phyloP scores from a whole-genome alignment of 2,113 vertebrate species.

The Forbesichthys papilliferus region DNA sequence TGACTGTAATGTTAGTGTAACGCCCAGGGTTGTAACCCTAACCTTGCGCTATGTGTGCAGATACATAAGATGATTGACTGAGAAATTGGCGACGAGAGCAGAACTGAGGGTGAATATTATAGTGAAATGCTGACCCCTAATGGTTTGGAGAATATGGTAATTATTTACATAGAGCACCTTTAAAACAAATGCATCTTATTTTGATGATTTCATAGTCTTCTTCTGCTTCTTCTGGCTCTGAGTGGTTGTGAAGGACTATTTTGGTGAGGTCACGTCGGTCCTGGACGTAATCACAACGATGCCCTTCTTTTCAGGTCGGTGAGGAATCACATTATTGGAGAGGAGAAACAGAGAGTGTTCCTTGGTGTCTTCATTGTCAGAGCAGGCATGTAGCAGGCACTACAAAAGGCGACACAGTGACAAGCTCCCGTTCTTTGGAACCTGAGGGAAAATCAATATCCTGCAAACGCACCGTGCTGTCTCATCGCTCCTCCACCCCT shows the following conservation, averaged over 20 bases:
- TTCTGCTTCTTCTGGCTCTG: neutral
- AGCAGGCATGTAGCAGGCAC: slow-evolving; percentile 42
- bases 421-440: slow-evolving; percentile 58
- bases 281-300: slow-evolving; percentile 22
- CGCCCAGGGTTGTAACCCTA: too few relatives aligned
- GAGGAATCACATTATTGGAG: slow-evolving; percentile 40
- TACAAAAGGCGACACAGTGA: slow-evolving; percentile 49
- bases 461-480: slow-evolving; percentile 35
- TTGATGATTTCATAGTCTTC: neutral
- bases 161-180: too few relatives aligned
- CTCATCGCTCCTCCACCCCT: slow-evolving; percentile 23
- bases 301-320: slow-evolving; percentile 23
- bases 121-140: too few relatives aligned
- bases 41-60: too few relatives aligned
- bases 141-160: too few relatives aligned
- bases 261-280: slow-evolving; percentile 26
- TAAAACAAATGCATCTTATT: slow-evolving; percentile 5
- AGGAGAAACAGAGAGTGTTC: slow-evolving; percentile 21
- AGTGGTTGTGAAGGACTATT: neutral
- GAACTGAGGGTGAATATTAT: too few relatives aligned
- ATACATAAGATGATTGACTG: too few relatives aligned
- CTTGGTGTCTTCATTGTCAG: slow-evolving; percentile 49
- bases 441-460: slow-evolving; percentile 59
- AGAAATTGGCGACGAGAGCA: too few relatives aligned
- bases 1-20: too few relatives aligned